Evolutionary conservation across 2,888 invertebrate genomes (phyloP).

Genomic region (Clitarchus hookeri): DNA sequence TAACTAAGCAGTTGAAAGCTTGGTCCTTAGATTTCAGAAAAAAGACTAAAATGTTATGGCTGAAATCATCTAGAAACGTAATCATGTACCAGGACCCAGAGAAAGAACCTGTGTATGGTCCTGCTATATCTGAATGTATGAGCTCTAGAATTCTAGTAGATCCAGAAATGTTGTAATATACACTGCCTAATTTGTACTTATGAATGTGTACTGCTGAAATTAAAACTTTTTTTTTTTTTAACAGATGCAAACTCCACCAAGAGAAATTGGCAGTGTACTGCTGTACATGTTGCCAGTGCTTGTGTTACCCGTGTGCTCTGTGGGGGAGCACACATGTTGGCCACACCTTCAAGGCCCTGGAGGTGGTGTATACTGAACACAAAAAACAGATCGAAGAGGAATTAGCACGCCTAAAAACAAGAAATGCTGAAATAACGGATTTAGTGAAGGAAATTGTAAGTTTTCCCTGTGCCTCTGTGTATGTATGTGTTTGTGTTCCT

Average conservation of each 20-base stretch:
- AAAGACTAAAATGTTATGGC: no score
- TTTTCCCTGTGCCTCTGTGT: neutral
- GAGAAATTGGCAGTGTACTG: slow-evolving; percentile 94
- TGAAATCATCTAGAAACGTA: no score
- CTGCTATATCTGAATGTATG: no score
- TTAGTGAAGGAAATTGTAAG: slow-evolving; percentile 86
- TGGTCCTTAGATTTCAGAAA: no score
- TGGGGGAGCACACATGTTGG: slow-evolving; percentile 93
- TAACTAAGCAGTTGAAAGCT: no score
- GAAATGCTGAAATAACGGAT: slow-evolving; percentile 83
- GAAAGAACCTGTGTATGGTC: no score
- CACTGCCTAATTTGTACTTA: no score
- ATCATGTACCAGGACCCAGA: no score
- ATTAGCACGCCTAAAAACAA: slow-evolving; percentile 75
- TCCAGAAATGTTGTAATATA: no score
- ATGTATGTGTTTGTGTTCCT: no score
- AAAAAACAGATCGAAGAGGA: slow-evolving; percentile 85
- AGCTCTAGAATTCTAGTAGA: no score
- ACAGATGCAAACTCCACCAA: slow-evolving; percentile 78
- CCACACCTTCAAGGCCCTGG: slow-evolving; percentile 89
- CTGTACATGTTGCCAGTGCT: slow-evolving; percentile 86
- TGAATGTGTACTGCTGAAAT: neutral
- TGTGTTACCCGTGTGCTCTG: slow-evolving; percentile 91
- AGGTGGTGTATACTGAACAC: slow-evolving; percentile 84
- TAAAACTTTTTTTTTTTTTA: neutral